A percentile compares a stretch with the other conserved stretches of the same genome.
phyloP scores from a whole-genome alignment of 2,113 vertebrate species.

The Sinosuthora webbiana region DNA sequence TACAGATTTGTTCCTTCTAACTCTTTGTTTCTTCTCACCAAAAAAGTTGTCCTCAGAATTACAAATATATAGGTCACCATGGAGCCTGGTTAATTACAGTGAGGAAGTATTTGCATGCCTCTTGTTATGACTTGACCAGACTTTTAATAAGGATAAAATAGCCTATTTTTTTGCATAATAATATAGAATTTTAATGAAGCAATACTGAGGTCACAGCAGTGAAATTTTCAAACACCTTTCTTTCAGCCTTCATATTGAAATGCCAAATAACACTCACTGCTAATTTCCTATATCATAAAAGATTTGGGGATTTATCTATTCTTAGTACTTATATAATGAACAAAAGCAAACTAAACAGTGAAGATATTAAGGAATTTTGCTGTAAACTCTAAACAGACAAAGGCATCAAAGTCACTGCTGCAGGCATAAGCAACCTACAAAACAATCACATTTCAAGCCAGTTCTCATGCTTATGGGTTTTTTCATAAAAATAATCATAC shows the following conservation, averaged over 20 bases:
- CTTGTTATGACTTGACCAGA: not conserved
- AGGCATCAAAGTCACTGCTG: not conserved
- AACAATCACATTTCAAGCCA: not conserved
- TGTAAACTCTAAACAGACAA: not conserved
- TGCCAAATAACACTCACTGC: not conserved
- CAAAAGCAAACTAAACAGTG: not conserved
- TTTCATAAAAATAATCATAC: not conserved
- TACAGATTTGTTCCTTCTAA: not conserved
- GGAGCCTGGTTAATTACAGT: not conserved
- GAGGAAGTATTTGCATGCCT: not conserved
- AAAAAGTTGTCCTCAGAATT: not conserved
- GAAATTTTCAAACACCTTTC: not conserved
- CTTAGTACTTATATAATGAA: not conserved
- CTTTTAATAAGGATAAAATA: not conserved
- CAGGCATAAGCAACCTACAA: not conserved
- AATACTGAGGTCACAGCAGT: not conserved
- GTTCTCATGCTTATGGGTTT: not conserved
- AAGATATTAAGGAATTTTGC: not conserved
- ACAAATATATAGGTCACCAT: not conserved
- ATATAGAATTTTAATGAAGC: not conserved
- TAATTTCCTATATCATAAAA: not conserved
- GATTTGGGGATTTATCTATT: not conserved
- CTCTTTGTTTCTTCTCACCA: not conserved
- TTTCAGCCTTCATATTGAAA: not conserved
- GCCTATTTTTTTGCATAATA: not conserved